Base-by-base conservation (phyloP, 2,888 invertebrate genomes). In the Horisme vitalbata region DNA sequence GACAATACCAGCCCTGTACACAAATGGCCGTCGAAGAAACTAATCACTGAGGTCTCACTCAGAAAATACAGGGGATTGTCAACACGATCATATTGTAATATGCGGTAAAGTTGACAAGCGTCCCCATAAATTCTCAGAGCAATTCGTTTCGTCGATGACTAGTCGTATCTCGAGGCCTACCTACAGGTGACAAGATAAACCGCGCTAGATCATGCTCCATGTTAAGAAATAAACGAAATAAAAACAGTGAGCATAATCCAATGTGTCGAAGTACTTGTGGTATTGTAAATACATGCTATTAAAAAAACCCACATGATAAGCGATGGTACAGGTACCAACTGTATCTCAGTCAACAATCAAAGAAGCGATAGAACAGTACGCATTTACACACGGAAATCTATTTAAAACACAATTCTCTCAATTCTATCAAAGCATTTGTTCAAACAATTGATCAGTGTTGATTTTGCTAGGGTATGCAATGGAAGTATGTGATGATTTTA, bases 241-340 rank as follows among this genome's bases (percentile, higher is more conserved):
- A 58, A 55, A 70, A 67, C 68, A 69, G 55, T 68, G 79, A 83
- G 74, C 80, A 76, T 65, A 68, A 67, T 69, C 73, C 61, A 65
- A 57, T 51, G 63, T 31, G 61, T 55, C 65, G 61, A 64, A 51
- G 61, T 57, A 66, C 65, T 58, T 45, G 62, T 65, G 61, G 63
- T 59, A 60, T 39, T 65, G 67, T 65, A 52, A 46, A 60, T 59
- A 70, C 82, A 88, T 88, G 88, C 88, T 78, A 88, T 88, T 87
- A 87, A 87, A 87, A 87, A 88, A 87, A 87, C 88, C 88, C 88
- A 88, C 88, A 88, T 87, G 88, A 84, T 80, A 83, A 84, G 83
- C 85, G 70, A 80, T 79, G 77, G 65, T 68, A 64, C 63, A 67
- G 63, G n/a, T n/a, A 71, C 66, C 62, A 63, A 71, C 67, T 63